Evolutionary conservation across 2,888 invertebrate species (phyloP).

Genomic region (Dendrolimus pini): DNA sequence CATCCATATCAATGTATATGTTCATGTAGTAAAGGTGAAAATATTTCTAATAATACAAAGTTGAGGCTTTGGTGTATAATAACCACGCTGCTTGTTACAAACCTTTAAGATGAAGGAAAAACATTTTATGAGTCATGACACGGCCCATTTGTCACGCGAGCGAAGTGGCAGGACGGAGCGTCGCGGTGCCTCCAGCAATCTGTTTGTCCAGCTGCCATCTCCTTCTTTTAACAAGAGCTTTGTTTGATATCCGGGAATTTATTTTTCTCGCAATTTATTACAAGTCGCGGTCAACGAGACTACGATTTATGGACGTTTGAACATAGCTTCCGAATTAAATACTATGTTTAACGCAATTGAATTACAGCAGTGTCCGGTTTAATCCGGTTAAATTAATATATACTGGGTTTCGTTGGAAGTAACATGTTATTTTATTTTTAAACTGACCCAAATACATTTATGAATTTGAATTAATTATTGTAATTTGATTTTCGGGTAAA

Average conservation of each 20-base stretch:
- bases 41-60: too few relatives aligned
- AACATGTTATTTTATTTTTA: neutral
- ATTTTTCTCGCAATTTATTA: constrained; percentile 50
- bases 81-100: neutral
- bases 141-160: constrained; percentile 48
- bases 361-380: constrained; percentile 5
- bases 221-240: constrained; percentile 64
- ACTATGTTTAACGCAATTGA: constrained; percentile 11
- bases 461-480: neutral
- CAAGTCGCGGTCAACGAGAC: constrained; percentile 22
- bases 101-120: constrained; percentile 9
- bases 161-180: constrained; percentile 13
- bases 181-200: constrained; percentile 46
- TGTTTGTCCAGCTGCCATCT: constrained; percentile 68
- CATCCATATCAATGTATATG: too few relatives aligned
- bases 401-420: neutral
- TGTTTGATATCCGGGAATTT: constrained; percentile 58
- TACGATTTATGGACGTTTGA: constrained; percentile 30
- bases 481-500: too few relatives aligned
- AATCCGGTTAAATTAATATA: neutral
- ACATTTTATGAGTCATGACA: constrained; percentile 37
- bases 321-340: constrained; percentile 10
- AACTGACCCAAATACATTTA: constrained; percentile 1
- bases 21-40: too few relatives aligned
- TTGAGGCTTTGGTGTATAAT: neutral